Percentiles rank a stretch among this genome's conserved stretches.
Evolutionary conservation across 2,113 vertebrate genomes (phyloP).

Genomic region (Capra hircus): DNA sequence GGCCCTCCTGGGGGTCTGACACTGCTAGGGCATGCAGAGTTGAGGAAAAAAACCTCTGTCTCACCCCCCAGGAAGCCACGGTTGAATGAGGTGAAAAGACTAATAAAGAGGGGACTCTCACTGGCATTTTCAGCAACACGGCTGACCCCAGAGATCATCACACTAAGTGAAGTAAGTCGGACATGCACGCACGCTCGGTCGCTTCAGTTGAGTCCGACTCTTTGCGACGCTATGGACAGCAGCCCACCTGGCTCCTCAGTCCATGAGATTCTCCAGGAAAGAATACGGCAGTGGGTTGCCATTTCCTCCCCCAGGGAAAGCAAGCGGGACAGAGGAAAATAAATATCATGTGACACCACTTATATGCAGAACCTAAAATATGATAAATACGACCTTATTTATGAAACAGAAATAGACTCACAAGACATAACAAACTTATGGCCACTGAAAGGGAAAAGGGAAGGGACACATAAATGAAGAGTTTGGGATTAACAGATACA

Average conservation of each 20-base stretch:
- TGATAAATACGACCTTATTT: not conserved
- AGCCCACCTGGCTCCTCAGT: not conserved
- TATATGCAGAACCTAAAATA: not conserved
- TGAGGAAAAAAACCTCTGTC: not conserved
- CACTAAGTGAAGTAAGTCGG: not conserved
- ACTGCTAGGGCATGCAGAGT: rapidly evolving
- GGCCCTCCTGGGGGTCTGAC: not conserved
- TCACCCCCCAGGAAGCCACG: not conserved
- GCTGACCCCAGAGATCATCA: not conserved
- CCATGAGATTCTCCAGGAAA: not conserved
- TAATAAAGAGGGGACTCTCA: not conserved
- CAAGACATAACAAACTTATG: not conserved
- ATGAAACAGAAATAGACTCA: not conserved
- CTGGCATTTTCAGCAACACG: not conserved
- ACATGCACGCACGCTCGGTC: not conserved
- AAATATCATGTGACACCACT: not conserved
- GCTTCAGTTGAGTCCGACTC: not conserved
- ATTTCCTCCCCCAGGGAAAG: not conserved
- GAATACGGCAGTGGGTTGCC: not conserved
- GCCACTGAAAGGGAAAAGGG: not conserved
- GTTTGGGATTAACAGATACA: not conserved
- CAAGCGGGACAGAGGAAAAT: not conserved
- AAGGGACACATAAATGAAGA: not conserved
- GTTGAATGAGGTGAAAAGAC: not conserved
- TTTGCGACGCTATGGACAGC: not conserved